Base-by-base conservation (phyloP, 2,888 invertebrate species). In the Diachrysia chrysitis region DNA sequence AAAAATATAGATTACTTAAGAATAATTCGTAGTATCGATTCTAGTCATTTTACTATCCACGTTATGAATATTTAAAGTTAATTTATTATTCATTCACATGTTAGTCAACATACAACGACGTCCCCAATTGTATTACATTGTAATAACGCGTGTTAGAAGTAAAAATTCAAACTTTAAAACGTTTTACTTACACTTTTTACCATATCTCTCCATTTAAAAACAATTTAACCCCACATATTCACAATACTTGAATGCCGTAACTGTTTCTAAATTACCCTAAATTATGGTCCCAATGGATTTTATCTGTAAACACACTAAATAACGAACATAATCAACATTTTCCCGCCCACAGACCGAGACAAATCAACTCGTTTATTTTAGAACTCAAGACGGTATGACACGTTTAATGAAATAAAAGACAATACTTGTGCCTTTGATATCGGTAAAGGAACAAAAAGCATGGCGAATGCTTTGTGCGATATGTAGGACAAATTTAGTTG, bases 341-440 rank as follows among this genome's bases (percentile, higher is more conserved):
- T 76, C 63, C 82, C 84, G 76, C 84, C 82, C 79, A 81, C 81
- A 64, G 62, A 58, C 76, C 78, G 68, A 71, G 70, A 73, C 83
- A 71, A 83, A 85, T 85, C 78, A 77, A 74, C 62, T 71, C 61
- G 67, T 69, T 83, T 73, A 83, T 80, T 85, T 80, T 69, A 74
- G 73, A 65, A 51, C 62, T 10, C 65, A 69, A 23, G 32, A 59
- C 69, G 73, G 74, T 78, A 81, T 82, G 83, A 83, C 71, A 79
- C 83, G 79, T 80, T 79, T 84, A 84, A 83, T 85, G 76, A 87
- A 83, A 80, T 81, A 81, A 81, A 83, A 78, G 78, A 82, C 81
- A 79, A 81, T 75, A 63, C 37, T 54, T 66, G 25, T 16, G 56
- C 69, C 88, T 88, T 88, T 88, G 88, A 88, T 88, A 86, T 76